Evolutionary conservation across 2,113 vertebrate genomes (phyloP), one percentile per base, ranked within the genome.

Genomic region (Gnathonemus longibarbis): DNA sequence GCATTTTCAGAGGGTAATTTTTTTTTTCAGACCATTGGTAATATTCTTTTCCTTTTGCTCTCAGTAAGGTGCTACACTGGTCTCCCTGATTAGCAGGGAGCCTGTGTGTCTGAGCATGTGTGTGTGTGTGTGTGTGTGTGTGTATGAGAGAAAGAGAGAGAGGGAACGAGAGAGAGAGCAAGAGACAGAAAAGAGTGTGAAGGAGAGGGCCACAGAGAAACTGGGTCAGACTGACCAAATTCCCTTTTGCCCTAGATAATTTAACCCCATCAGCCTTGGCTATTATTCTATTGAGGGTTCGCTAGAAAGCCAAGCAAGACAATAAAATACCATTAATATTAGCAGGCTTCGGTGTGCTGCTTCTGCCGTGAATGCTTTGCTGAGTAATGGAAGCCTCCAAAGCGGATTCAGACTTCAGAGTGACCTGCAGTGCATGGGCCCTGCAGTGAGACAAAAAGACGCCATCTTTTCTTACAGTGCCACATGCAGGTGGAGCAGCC

Each of bases 221-320:
- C 89, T 70, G 66, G 90, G 62, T 50, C 70, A 89, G 19, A 53
- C 70, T 89, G 92, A 77, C 90, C 87, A 85, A 90, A 90, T 90
- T 90, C 91, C 89, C 89, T 56, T 89, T 62, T 92, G 93, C 80
- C 93, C 92, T 89, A 52, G 88, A 91, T 92, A 92, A 92, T 91
- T 92, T 91, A 93, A 93, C 92, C 92, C 91, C 56, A 91, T 92
- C 93, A 92, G 92, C 92, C 91, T 91, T 92, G 90, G 92, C 92
- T 92, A 90, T 94, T 91, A 92, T 92, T 92, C 89, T 88, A 70
- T 91, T 90, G 90, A 90, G 84, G 87, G 52, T 58, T 89, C 90
- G 90, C 91, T 91, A 91, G 91, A 92, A 89, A 84, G 86, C 90
- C 89, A 91, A 89, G 89, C 11, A 50, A 93, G 91, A 91, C 92